phyloP scores from a whole-genome alignment of 2,797 vertebrate genomes.

The Microtus obscurus region DNA sequence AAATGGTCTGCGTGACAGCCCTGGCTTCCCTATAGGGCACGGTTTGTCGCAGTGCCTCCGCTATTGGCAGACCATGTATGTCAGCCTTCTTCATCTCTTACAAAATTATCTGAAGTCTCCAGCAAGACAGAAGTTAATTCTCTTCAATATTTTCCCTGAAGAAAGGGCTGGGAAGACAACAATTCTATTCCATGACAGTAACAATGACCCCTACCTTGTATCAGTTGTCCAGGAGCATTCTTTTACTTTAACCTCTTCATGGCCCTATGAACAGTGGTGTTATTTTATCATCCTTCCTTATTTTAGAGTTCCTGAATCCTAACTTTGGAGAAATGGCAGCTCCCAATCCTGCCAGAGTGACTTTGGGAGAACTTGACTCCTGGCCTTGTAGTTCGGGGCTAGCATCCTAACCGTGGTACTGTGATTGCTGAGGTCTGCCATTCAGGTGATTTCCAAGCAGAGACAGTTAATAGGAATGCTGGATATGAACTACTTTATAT shows the following conservation, averaged over 20 bases:
- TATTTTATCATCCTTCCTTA: background rate
- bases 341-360: background rate
- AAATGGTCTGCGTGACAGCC: slow-evolving; percentile 88
- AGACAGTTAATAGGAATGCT: background rate
- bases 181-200: background rate
- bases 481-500: background rate
- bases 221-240: background rate
- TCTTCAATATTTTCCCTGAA: background rate
- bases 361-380: background rate
- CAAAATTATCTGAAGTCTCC: background rate
- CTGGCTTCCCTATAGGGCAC: slow-evolving; percentile 45
- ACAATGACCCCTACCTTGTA: background rate
- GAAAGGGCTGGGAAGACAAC: background rate
- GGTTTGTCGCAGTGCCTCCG: slow-evolving; percentile 88
- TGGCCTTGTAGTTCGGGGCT: background rate
- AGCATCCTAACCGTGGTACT: background rate
- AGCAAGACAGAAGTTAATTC: slow-evolving; percentile 12
- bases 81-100: background rate
- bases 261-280: background rate
- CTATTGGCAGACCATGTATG: slow-evolving; percentile 80
- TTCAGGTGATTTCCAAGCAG: background rate
- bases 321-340: background rate
- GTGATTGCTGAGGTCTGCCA: background rate
- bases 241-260: slow-evolving; percentile 16
- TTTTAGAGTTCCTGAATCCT: background rate